Conservation (phyloP, 2,888 invertebrate species). For the Syrphus vitripennis region DNA sequence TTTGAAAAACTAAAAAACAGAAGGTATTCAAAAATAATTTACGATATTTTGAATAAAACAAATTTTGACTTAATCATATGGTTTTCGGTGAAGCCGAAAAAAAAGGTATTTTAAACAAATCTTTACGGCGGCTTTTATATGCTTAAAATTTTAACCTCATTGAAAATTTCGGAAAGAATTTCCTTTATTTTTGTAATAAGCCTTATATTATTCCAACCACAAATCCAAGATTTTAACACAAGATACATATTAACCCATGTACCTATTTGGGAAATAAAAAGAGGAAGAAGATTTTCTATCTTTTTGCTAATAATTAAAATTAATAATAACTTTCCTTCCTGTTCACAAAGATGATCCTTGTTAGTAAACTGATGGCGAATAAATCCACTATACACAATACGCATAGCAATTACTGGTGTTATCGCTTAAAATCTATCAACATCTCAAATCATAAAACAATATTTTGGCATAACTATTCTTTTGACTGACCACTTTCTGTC, state of each 20-base stretch:
- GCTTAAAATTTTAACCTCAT: background rate
- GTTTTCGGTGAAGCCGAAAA: too few relatives aligned
- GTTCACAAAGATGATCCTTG: conserved; percentile 51
- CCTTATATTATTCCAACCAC: conserved; percentile 23
- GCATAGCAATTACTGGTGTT: conserved; percentile 60
- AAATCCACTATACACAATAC: conserved; percentile 43
- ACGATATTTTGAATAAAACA: too few relatives aligned
- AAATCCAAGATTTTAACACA: conserved; percentile 30
- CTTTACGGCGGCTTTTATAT: too few relatives aligned
- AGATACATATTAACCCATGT: conserved; percentile 15
- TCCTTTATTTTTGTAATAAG: background rate
- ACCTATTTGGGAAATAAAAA: background rate
- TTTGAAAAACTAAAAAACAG: too few relatives aligned
- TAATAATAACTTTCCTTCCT: conserved; percentile 63
- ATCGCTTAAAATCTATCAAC: conserved; percentile 62
- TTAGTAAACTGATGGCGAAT: conserved; percentile 47
- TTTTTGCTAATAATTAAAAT: conserved; percentile 52
- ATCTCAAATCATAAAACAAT: conserved; percentile 65
- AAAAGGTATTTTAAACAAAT: too few relatives aligned
- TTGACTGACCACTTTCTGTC: conserved; percentile 51
- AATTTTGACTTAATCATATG: too few relatives aligned
- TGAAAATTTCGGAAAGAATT: background rate
- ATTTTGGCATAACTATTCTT: conserved; percentile 59
- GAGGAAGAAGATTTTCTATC: conserved; percentile 31
- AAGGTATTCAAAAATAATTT: too few relatives aligned